Percentiles rank a stretch among this genome's conserved stretches.
These are phyloP conservation scores for Ginglymostoma cirratum DNA, from an alignment of 2,113 vertebrate genomes.

Conservation along the genomic window DNA sequence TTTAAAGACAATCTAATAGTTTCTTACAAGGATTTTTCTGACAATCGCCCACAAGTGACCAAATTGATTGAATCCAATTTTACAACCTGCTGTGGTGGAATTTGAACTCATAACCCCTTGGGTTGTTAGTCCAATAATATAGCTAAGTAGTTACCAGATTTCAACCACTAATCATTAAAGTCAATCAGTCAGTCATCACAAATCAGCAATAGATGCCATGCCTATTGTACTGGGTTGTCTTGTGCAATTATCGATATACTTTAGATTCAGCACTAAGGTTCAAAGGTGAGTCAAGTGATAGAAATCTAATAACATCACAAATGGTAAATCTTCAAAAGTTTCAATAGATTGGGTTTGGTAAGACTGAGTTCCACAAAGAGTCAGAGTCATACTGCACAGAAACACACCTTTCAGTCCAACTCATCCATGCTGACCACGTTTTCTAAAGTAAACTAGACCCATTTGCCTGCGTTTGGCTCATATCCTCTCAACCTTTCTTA, in stretches of 20 bases:
- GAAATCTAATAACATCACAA: neutral
- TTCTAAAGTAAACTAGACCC: too few relatives aligned
- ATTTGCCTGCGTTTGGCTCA: too few relatives aligned
- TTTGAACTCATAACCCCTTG: neutral
- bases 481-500: too few relatives aligned
- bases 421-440: too few relatives aligned
- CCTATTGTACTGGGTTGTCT: neutral
- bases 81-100: neutral
- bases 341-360: neutral
- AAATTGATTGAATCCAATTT: neutral
- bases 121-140: neutral
- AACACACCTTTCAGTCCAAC: too few relatives aligned
- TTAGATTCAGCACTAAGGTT: neutral
- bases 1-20: neutral
- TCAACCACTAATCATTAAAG: neutral
- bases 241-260: neutral
- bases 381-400: too few relatives aligned
- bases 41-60: neutral
- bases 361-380: neutral
- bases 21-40: neutral
- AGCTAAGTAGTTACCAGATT: neutral
- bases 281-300: neutral
- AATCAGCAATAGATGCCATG: neutral
- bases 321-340: neutral
- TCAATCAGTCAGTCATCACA: neutral